Percentiles rank a stretch among this genome's conserved stretches.
These are phyloP conservation scores for Drosophila anomalata DNA, from an alignment of 2,888 invertebrate species.

Conservation along the genomic window DNA sequence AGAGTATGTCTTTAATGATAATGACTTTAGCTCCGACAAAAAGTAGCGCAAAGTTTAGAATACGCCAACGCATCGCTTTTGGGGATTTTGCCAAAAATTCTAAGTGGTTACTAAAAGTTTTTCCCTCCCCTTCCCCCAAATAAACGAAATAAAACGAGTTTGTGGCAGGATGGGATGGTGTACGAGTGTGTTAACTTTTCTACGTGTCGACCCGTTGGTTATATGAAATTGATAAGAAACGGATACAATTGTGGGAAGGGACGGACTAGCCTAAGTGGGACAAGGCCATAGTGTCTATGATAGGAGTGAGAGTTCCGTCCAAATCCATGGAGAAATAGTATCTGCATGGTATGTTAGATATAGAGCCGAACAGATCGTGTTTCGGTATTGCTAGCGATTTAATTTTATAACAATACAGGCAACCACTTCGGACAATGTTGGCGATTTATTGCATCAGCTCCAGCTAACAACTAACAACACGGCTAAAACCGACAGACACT, in stretches of 20 bases:
- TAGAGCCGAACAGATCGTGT: constrained; percentile 27
- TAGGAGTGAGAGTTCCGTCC: constrained; percentile 18
- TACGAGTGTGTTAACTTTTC: constrained; percentile 53
- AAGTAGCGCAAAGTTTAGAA: constrained; percentile 75
- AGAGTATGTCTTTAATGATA: constrained; percentile 77
- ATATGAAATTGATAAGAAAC: constrained; percentile 71
- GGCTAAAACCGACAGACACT: constrained; percentile 47
- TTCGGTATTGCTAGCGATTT: constrained; percentile 57
- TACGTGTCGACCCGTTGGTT: constrained; percentile 57
- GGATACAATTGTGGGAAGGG: constrained; percentile 18
- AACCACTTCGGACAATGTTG: constrained; percentile 56
- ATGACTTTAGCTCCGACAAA: constrained; percentile 72
- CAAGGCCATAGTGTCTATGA: constrained; percentile 30
- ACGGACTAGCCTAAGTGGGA: constrained; percentile 26
- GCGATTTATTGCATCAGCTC: constrained; percentile 74
- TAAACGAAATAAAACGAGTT: constrained; percentile 41
- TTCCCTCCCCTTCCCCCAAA: constrained; percentile 19
- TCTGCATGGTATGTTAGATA: not conserved
- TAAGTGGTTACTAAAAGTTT: constrained; percentile 67
- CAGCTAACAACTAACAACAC: constrained; percentile 37
- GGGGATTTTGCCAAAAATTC: constrained; percentile 67
- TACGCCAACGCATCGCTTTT: constrained; percentile 72
- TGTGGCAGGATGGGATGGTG: constrained; percentile 1
- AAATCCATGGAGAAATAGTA: constrained; percentile 12
- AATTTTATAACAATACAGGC: constrained; percentile 65